Evolutionary conservation across 2,888 invertebrate species (phyloP).

Genomic region (Aproaerema taeniolella): DNA sequence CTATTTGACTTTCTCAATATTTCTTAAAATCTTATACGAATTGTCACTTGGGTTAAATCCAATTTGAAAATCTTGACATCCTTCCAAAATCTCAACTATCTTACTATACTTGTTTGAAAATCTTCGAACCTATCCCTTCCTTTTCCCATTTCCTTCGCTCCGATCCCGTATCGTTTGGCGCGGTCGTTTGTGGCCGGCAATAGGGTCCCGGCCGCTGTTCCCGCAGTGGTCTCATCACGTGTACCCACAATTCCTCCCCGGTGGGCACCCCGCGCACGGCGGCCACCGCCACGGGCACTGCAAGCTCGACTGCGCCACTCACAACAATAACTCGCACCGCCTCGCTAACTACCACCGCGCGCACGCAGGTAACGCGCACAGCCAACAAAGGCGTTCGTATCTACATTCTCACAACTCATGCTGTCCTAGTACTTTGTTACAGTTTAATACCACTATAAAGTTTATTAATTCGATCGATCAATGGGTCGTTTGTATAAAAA

Average conservation of each 20-base stretch:
- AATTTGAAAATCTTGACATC: too few relatives aligned
- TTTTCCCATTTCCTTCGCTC: too few relatives aligned
- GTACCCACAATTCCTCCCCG: conserved; percentile 95
- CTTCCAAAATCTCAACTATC: too few relatives aligned
- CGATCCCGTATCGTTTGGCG: neutral
- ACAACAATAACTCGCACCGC: conserved; percentile 72
- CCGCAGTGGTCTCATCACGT: conserved; percentile 97
- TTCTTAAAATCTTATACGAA: too few relatives aligned
- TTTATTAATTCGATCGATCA: too few relatives aligned
- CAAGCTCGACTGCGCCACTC: conserved; percentile 70
- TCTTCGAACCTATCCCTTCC: too few relatives aligned
- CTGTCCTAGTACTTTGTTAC: conserved; percentile 1
- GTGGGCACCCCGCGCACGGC: conserved; percentile 83
- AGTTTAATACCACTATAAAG: neutral
- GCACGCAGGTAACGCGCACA: conserved; percentile 68
- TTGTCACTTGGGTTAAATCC: too few relatives aligned
- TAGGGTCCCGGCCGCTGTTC: conserved; percentile 88
- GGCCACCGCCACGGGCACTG: conserved; percentile 78
- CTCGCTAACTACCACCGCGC: conserved; percentile 75
- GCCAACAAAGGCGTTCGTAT: conserved; percentile 41
- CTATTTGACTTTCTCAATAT: too few relatives aligned
- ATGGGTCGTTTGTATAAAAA: too few relatives aligned
- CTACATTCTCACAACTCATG: conserved; percentile 12
- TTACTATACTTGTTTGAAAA: too few relatives aligned
- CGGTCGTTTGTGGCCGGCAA: conserved; percentile 5